Percentiles rank a stretch among this genome's conserved stretches.
Evolutionary conservation across 2,797 vertebrate genomes (phyloP).

Genomic region (Avahi laniger): DNA sequence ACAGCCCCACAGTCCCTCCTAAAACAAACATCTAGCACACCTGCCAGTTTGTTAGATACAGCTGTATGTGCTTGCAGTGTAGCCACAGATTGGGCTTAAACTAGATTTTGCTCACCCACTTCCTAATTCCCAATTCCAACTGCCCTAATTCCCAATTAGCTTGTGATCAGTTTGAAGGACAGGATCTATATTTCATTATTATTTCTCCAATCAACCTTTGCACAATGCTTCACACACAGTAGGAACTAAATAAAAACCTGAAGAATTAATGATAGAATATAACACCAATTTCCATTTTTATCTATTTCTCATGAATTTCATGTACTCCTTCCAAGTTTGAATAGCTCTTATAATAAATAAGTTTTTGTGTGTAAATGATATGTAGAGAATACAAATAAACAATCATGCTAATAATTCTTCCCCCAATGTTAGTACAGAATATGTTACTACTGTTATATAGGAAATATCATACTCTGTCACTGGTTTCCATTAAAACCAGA

Average conservation of each 20-base stretch:
- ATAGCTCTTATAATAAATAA: neutral
- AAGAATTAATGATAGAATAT: neutral
- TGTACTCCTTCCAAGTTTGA: neutral
- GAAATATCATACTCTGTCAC: neutral
- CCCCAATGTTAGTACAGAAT: neutral
- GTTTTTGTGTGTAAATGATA: neutral
- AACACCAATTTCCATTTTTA: neutral
- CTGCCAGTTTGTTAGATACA: neutral
- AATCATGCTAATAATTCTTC: neutral
- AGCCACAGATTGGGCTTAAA: neutral
- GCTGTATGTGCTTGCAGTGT: neutral
- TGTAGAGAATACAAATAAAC: conserved; percentile 10
- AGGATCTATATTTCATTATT: neutral
- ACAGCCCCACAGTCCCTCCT: neutral
- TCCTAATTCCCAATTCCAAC: neutral
- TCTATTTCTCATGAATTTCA: neutral
- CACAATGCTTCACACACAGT: neutral
- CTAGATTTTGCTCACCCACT: neutral
- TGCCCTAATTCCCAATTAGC: neutral
- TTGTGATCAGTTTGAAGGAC: neutral
- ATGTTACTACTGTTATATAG: neutral
- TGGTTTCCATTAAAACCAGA: conserved; percentile 32
- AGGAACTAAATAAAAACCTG: conserved; percentile 10
- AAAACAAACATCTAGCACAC: neutral
- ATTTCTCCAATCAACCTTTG: neutral